phyloP scores from a whole-genome alignment of 2,797 vertebrate species.

The Alcedo atthis region DNA sequence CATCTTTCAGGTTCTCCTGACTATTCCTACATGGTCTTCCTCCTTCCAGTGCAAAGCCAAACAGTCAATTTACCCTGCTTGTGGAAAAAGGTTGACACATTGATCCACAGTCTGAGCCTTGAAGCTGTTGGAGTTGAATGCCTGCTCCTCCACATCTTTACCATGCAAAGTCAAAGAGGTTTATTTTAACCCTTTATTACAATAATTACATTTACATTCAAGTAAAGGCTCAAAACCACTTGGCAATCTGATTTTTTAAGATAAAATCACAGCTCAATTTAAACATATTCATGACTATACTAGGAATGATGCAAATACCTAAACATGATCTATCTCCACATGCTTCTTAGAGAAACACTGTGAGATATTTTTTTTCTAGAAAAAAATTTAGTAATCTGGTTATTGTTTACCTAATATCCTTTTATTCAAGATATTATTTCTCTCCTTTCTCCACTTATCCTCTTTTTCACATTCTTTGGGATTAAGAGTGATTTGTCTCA shows the following conservation, averaged over 20 bases:
- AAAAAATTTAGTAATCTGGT: background rate
- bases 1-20: background rate
- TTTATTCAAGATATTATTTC: background rate
- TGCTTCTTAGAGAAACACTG: background rate
- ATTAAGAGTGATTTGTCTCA: slow-evolving; percentile 16
- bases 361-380: background rate
- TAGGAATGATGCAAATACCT: background rate
- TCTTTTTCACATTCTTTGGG: slow-evolving; percentile 39
- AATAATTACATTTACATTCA: background rate
- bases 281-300: background rate
- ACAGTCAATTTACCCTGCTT: background rate
- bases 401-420: slow-evolving; percentile 18
- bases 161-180: background rate
- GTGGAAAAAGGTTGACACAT: background rate
- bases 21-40: background rate
- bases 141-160: background rate
- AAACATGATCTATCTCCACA: background rate
- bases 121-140: background rate
- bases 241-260: background rate
- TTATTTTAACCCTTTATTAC: background rate
- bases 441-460: background rate
- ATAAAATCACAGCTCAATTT: background rate
- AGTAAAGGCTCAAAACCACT: background rate
- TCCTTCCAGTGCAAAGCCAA: background rate
- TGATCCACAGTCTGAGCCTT: background rate